Conservation (phyloP, 2,888 invertebrate species). For the Caenorhabditis drosophilae region DNA sequence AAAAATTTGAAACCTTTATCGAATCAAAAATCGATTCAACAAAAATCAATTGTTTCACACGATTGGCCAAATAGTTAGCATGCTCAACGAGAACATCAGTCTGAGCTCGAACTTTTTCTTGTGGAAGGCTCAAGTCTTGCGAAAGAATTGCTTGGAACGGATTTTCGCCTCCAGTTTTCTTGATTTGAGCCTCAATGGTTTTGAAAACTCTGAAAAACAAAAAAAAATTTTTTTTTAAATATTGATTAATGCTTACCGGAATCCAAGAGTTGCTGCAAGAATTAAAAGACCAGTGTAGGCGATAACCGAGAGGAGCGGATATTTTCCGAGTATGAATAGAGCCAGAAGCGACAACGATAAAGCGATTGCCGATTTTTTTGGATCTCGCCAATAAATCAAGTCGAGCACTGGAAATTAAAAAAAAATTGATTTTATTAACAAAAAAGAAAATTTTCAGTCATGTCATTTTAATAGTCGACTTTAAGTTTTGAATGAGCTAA, state of each 20-base stretch:
- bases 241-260: conserved; percentile 78
- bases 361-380: conserved; percentile 89
- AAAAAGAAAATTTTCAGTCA: conserved; percentile 1
- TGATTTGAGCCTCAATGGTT: conserved; percentile 70
- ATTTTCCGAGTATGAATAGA: conserved; percentile 85
- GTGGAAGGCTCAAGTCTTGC: conserved; percentile 83
- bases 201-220: conserved; percentile 40
- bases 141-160: conserved; percentile 86
- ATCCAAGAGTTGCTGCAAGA: conserved; percentile 85
- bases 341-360: conserved; percentile 87
- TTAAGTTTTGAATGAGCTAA: not conserved
- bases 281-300: conserved; percentile 87
- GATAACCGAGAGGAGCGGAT: conserved; percentile 75
- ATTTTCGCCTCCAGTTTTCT: conserved; percentile 92
- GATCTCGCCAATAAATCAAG: conserved; percentile 95
- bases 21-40: conserved; percentile 93
- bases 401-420: conserved; percentile 60
- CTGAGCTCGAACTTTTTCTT: conserved; percentile 87
- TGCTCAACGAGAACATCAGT: conserved; percentile 86
- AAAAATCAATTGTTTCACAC: conserved; percentile 89
- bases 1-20: conserved; percentile 72
- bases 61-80: conserved; percentile 81
- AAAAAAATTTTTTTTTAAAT: not conserved
- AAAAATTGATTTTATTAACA: no score
- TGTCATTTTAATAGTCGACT: no score